These are phyloP conservation scores for Sebastes schlegelii DNA, from an alignment of 2,113 vertebrate genomes.

Conservation along the genomic window DNA sequence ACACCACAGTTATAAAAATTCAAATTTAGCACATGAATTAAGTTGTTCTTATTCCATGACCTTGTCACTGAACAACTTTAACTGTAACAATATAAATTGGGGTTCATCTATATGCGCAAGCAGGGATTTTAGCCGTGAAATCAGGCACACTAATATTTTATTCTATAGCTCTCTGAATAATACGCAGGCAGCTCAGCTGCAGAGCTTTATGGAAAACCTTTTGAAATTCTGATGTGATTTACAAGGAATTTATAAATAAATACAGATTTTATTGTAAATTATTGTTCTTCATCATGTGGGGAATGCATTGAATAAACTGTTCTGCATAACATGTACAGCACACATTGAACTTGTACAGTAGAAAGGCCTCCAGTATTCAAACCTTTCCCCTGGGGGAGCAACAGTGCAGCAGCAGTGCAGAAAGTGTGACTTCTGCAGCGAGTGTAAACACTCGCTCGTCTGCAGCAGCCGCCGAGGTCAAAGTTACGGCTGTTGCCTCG, in stretches of 20 bases:
- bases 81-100: slow-evolving; percentile 77
- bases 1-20: slow-evolving; percentile 75
- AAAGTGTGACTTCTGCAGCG: slow-evolving; percentile 23
- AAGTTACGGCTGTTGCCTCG: slow-evolving; percentile 64
- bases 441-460: slow-evolving; percentile 38
- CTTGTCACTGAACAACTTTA: slow-evolving; percentile 78
- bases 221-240: slow-evolving; percentile 66
- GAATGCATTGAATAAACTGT: slow-evolving; percentile 21
- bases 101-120: slow-evolving; percentile 73
- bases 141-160: slow-evolving; percentile 68
- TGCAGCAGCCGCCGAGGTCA: slow-evolving; percentile 67
- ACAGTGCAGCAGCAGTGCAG: slow-evolving; percentile 9
- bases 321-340: slow-evolving; percentile 8
- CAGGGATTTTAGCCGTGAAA: slow-evolving; percentile 69
- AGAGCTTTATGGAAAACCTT: slow-evolving; percentile 37
- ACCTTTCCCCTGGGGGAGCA: slow-evolving; percentile 44
- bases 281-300: slow-evolving; percentile 50
- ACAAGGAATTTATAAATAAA: slow-evolving; percentile 63
- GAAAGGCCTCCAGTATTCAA: slow-evolving; percentile 23
- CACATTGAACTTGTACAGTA: not conserved
- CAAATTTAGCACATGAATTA: slow-evolving; percentile 79
- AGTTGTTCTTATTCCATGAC: slow-evolving; percentile 75
- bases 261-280: slow-evolving; percentile 57
- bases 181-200: slow-evolving; percentile 46
- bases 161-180: slow-evolving; percentile 60